phyloP scores from a whole-genome alignment of 2,113 vertebrate species.

The Henicopernis longicauda region DNA sequence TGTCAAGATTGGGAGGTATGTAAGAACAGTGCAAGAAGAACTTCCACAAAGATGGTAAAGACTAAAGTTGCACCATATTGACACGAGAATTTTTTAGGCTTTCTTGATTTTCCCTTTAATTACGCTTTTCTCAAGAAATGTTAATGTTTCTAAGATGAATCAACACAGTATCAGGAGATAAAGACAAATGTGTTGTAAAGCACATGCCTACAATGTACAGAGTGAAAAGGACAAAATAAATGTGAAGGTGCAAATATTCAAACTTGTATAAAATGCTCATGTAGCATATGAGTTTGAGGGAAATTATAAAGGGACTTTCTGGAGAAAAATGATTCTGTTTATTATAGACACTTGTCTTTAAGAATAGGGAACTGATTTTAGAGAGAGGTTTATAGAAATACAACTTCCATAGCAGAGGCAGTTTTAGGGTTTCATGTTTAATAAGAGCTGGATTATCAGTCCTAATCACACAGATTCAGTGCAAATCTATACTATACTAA shows the following conservation, averaged over 20 bases:
- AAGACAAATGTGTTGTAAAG: not conserved
- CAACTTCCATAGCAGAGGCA: not conserved
- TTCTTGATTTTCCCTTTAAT: not conserved
- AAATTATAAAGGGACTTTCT: not conserved
- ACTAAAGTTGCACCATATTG: not conserved
- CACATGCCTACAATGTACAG: accelerated
- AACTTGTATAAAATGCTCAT: not conserved
- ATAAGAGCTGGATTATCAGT: not conserved
- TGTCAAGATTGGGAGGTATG: not conserved
- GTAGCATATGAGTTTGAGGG: not conserved
- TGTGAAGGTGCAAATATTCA: not conserved
- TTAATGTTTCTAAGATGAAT: not conserved
- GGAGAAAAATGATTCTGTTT: not conserved
- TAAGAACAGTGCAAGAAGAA: not conserved
- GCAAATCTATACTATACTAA: not conserved
- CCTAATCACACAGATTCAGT: not conserved
- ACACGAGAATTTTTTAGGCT: not conserved
- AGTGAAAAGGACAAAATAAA: not conserved
- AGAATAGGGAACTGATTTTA: not conserved
- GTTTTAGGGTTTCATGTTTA: not conserved
- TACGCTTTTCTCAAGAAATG: not conserved
- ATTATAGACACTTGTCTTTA: not conserved
- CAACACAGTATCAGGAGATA: accelerated
- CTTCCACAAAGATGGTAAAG: not conserved
- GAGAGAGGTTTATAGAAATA: not conserved